Conservation (phyloP, 2,888 invertebrate species). For the Diadegma fenestrale region DNA sequence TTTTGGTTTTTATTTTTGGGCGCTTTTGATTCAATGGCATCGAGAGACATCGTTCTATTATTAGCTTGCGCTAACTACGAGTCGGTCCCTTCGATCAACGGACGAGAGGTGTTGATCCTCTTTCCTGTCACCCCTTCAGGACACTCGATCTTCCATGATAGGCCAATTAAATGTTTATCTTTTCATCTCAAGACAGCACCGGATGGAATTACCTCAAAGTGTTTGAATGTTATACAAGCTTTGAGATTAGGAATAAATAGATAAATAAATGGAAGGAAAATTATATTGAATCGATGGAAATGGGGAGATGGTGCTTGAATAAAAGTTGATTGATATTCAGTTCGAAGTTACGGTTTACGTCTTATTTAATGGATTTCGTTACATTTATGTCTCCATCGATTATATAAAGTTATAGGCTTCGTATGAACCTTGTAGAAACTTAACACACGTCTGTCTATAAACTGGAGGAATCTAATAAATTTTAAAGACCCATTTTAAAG, state of each 20-base stretch:
- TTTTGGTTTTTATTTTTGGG: background rate
- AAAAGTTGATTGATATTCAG: background rate
- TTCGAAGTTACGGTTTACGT: background rate
- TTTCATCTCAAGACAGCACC: background rate
- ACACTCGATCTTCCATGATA: constrained; percentile 21
- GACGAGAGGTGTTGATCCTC: constrained; percentile 13
- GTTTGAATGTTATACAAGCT: background rate
- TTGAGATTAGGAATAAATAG: background rate
- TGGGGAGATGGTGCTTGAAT: background rate
- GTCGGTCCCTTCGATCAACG: constrained; percentile 16
- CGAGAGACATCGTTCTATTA: constrained; percentile 4
- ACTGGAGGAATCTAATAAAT: background rate
- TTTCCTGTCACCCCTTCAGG: constrained; percentile 18
- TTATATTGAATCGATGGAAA: background rate
- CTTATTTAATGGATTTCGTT: background rate
- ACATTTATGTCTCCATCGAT: background rate
- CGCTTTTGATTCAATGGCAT: background rate
- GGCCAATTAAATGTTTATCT: constrained; percentile 11
- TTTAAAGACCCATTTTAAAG: background rate
- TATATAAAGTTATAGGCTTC: constrained; percentile 2
- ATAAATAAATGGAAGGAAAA: background rate
- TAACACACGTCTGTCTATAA: background rate
- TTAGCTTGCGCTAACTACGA: constrained; percentile 17
- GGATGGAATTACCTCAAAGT: background rate
- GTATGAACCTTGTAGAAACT: background rate